A percentile compares a stretch with the other conserved stretches of the same genome.
phyloP scores from a whole-genome alignment of 2,797 vertebrate species.

The Ctenopoma multispine region DNA sequence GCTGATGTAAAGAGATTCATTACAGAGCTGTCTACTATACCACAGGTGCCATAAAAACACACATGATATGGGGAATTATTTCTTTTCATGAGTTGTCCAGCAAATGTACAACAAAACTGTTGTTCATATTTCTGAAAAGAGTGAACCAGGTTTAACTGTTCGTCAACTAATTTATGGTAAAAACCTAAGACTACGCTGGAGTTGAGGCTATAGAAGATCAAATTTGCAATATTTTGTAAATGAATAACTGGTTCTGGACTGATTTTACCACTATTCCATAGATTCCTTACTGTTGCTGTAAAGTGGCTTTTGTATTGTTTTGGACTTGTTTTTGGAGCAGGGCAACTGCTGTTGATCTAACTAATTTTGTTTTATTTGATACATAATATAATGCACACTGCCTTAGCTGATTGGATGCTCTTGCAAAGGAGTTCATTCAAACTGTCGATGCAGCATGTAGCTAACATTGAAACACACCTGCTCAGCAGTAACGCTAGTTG shows the following conservation, averaged over 20 bases:
- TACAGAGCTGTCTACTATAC: constrained; percentile 95
- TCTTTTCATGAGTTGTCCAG: constrained; percentile 64
- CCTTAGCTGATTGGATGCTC: constrained; percentile 85
- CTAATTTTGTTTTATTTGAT: constrained; percentile 80
- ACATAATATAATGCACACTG: constrained; percentile 83
- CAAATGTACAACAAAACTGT: constrained; percentile 54
- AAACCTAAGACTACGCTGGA: constrained; percentile 36
- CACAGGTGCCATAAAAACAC: constrained; percentile 97
- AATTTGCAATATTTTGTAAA: constrained; percentile 63
- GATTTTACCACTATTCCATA: constrained; percentile 57
- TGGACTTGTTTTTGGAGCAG: constrained; percentile 76
- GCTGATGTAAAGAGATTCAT: constrained; percentile 93
- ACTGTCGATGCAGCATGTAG: constrained; percentile 70
- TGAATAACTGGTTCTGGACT: constrained; percentile 37
- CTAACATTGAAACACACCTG: constrained; percentile 46
- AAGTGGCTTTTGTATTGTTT: constrained; percentile 59
- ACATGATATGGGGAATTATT: constrained; percentile 83
- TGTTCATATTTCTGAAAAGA: constrained; percentile 45
- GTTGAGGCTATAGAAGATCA: constrained; percentile 36
- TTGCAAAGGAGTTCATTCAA: constrained; percentile 58
- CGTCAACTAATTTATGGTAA: constrained; percentile 47
- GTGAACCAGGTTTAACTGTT: constrained; percentile 39
- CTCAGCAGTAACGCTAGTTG: constrained; percentile 38
- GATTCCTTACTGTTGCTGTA: constrained; percentile 65
- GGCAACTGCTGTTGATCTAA: constrained; percentile 71